These are phyloP conservation scores for Polydrusus tereticollis DNA, from an alignment of 2,888 invertebrate species.

Conservation along the genomic window DNA sequence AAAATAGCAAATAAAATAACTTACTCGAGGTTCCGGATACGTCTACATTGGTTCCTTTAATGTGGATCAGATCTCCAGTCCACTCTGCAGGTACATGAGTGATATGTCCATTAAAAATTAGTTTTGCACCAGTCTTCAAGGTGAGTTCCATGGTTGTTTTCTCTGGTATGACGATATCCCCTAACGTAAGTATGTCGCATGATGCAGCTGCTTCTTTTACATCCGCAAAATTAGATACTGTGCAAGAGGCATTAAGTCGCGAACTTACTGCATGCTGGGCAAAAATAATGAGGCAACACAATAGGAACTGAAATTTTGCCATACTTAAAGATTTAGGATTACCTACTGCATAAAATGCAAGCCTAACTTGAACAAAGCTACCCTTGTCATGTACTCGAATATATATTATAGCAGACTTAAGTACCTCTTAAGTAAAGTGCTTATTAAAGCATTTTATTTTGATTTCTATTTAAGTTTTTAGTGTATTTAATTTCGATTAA, in stretches of 20 bases:
- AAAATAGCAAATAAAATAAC: neutral
- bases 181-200: slow-evolving; percentile 22
- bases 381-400: no score
- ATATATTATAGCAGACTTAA: no score
- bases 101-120: slow-evolving; percentile 36
- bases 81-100: slow-evolving; percentile 33
- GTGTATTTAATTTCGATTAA: no score
- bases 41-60: slow-evolving; percentile 30
- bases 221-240: slow-evolving; percentile 19
- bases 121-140: slow-evolving; percentile 28
- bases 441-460: no score
- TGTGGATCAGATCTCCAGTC: slow-evolving; percentile 27
- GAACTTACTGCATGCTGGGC: neutral
- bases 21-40: slow-evolving; percentile 30
- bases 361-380: no score
- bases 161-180: slow-evolving; percentile 26
- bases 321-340: neutral
- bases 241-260: neutral
- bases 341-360: no score
- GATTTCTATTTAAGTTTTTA: no score
- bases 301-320: neutral
- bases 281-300: neutral
- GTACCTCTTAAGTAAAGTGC: no score
- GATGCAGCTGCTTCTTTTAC: slow-evolving; percentile 11
- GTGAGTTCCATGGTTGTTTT: slow-evolving; percentile 21